Percentiles rank a stretch among this genome's conserved stretches.
These are phyloP conservation scores for Onychostoma macrolepis DNA, from an alignment of 2,113 vertebrate species.

Conservation along the genomic window DNA sequence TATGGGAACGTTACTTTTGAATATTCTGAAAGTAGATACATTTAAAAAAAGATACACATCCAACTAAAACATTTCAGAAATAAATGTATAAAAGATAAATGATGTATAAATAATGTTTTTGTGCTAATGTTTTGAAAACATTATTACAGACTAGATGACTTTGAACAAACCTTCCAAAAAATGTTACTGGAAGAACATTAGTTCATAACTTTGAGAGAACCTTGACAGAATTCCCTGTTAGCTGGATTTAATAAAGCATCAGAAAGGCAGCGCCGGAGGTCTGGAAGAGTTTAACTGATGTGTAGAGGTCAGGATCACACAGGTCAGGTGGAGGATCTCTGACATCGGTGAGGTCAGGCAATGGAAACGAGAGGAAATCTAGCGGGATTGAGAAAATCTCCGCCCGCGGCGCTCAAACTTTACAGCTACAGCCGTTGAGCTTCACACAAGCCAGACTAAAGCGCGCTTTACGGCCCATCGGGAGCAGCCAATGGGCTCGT, in stretches of 20 bases:
- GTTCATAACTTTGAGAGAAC: background rate
- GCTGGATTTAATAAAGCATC: background rate
- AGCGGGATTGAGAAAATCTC: background rate
- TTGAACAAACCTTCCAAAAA: background rate
- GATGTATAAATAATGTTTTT: background rate
- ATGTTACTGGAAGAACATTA: background rate
- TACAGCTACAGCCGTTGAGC: background rate
- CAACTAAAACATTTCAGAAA: background rate
- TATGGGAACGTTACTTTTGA: too few species aligned
- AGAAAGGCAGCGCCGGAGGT: background rate
- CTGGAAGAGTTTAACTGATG: conserved; percentile 19
- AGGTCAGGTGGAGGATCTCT: conserved; percentile 7
- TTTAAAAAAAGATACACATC: background rate
- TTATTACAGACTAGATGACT: background rate
- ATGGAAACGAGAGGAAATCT: conserved; percentile 25
- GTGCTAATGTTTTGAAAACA: background rate
- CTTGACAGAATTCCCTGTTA: background rate
- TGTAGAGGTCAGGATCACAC: conserved; percentile 19
- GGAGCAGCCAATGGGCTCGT: background rate
- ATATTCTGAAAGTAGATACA: background rate
- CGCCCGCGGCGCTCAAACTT: background rate
- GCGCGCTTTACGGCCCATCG: background rate
- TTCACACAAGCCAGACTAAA: background rate
- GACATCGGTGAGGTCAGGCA: conserved; percentile 11
- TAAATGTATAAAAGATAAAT: too few species aligned